Conservation (phyloP, 2,113 vertebrate genomes). For the Ctenomys sociabilis region DNA sequence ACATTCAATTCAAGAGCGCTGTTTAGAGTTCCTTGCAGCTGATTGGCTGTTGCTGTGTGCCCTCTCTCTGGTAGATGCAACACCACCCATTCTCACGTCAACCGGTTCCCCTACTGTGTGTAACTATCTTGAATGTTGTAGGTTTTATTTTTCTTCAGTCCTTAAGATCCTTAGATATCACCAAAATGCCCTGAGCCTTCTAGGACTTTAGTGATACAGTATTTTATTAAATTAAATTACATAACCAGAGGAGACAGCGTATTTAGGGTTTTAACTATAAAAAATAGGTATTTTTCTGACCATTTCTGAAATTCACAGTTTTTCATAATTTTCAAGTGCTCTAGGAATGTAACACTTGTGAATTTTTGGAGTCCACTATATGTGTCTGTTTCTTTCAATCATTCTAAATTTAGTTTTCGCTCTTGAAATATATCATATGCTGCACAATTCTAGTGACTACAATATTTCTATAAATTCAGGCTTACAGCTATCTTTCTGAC, state of each 20-base stretch:
- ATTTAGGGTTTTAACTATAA: not conserved
- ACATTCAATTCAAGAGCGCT: not conserved
- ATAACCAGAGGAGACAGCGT: not conserved
- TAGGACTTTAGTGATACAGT: not conserved
- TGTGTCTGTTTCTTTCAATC: not conserved
- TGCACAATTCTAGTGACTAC: not conserved
- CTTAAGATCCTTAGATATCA: not conserved
- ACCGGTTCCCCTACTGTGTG: not conserved
- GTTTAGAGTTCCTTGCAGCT: not conserved
- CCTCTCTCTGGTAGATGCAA: not conserved
- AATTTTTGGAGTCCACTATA: not conserved
- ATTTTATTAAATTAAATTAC: not conserved
- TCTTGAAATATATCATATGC: not conserved
- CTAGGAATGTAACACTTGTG: not conserved
- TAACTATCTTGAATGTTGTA: not conserved
- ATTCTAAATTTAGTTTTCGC: conserved; percentile 42
- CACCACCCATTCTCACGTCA: not conserved
- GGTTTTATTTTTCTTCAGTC: not conserved
- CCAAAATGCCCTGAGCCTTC: not conserved
- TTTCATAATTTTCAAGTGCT: not conserved
- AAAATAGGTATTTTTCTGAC: not conserved
- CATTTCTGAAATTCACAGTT: not conserved
- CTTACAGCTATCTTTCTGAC: not conserved
- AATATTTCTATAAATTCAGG: not conserved
- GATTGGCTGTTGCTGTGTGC: not conserved